Evolutionary conservation across 1,140 invertebrate species (phyloP).

Genomic region (Trichomalopsis sarcophagae): DNA sequence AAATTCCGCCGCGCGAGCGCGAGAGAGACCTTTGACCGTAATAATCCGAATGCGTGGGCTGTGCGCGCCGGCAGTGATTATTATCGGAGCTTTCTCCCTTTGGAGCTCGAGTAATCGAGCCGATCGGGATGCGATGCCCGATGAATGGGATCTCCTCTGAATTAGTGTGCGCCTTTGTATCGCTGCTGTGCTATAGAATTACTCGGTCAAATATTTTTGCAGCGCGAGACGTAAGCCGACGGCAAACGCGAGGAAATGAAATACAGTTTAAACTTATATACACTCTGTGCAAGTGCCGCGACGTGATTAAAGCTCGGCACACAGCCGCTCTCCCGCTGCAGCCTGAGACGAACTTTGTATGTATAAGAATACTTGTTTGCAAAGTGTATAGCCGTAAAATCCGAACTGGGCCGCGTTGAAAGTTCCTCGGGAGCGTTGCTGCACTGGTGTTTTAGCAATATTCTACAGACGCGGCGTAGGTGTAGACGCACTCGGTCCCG

Average conservation of each 20-base stretch:
- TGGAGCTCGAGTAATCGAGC: not conserved
- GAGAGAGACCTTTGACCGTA: not conserved
- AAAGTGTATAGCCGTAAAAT: not conserved
- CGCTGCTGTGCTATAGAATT: too few relatives aligned
- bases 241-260: not conserved
- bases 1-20: conserved; percentile 20
- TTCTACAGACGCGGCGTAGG: too few relatives aligned
- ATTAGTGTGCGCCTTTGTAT: too few relatives aligned
- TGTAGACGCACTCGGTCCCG: too few relatives aligned
- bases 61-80: too few relatives aligned
- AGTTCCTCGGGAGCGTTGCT: not conserved
- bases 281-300: too few relatives aligned
- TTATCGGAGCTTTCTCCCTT: not conserved
- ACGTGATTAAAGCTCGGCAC: too few relatives aligned
- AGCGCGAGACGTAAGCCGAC: not conserved
- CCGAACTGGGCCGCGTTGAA: not conserved
- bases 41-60: not conserved
- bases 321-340: too few relatives aligned
- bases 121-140: not conserved
- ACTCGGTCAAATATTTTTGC: not conserved
- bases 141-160: not conserved
- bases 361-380: not conserved
- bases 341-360: too few relatives aligned
- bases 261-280: not conserved
- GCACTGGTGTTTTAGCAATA: too few relatives aligned